Percentiles rank a stretch among this genome's conserved stretches.
Evolutionary conservation across 2,888 invertebrate species (phyloP).

Genomic region (Zele albiditarsus): DNA sequence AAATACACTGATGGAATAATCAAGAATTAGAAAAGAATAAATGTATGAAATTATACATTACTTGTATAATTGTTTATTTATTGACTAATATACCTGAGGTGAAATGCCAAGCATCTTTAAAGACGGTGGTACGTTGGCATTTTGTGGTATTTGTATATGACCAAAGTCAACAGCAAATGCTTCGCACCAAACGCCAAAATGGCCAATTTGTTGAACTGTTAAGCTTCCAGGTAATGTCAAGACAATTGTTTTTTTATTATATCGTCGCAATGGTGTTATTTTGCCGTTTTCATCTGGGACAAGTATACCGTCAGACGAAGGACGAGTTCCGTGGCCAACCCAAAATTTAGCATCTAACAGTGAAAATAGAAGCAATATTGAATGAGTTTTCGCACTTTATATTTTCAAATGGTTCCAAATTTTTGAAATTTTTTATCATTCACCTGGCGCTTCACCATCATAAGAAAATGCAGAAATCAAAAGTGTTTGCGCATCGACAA

Average conservation of each 20-base stretch:
- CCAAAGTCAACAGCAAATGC: constrained; percentile 95
- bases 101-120: constrained; percentile 94
- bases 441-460: constrained; percentile 94
- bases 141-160: constrained; percentile 84
- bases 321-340: constrained; percentile 88
- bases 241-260: constrained; percentile 91
- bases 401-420: constrained; percentile 8
- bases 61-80: not conserved
- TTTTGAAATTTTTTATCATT: constrained; percentile 45
- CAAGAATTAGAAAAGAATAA: too few relatives aligned
- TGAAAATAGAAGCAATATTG: not conserved
- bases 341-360: constrained; percentile 91
- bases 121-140: constrained; percentile 89
- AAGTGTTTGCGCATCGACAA: constrained; percentile 94
- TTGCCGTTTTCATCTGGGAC: constrained; percentile 95
- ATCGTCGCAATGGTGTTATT: constrained; percentile 83
- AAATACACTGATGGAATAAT: too few relatives aligned
- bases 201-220: constrained; percentile 93
- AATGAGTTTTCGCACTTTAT: not conserved
- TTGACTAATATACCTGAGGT: constrained; percentile 83
- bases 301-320: constrained; percentile 87
- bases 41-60: not conserved
- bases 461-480: constrained; percentile 92
- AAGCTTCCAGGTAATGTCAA: constrained; percentile 90
- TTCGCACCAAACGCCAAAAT: constrained; percentile 95